Base-by-base conservation (phyloP, 2,113 vertebrate species). In the Psephotus haematonotus region DNA sequence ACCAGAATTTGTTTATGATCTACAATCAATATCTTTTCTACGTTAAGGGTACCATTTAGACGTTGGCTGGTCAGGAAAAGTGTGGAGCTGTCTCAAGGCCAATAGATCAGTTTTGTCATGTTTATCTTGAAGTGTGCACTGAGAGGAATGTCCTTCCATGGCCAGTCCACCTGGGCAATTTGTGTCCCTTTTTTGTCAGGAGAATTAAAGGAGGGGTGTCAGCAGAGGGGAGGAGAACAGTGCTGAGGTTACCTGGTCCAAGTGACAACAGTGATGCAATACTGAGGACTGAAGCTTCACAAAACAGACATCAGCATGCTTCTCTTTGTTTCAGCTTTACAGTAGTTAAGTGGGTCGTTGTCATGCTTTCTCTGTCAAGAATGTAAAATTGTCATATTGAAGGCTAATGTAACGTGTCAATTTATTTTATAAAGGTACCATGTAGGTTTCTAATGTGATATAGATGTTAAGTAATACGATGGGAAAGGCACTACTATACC, bases 351-450 rank as follows among this genome's bases (percentile, higher is more conserved):
- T 52, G 53, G 23, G 31, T 76, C 1, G 0, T 37, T 94, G 63
- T 92, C 75, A 91, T 81, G 39, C 53, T 47, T 96, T 92, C 79
- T 83, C 79, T 68, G 86, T 63, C 47, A 78, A 82, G 86, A 95
- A 79, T n/a, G 24, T 57, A 64, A 92, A 93, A 82, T 57, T 87
- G 29, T 91, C 29, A 8, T 53, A 75, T 20, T 65, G 63, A 92
- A 76, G 75, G 68, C 57, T 86, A 94, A 95, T 47, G 69, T 87
- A 91, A 93, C 2, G 1, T 86, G 68, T 81, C 72, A 86, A 76
- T 95, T 95, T 92, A 94, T 97, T 94, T 95, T 86, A 84, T 91
- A 79, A 92, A 82, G 90, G 52, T 87, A 81, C 23, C 4, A 0
- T 82, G 41, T 55, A 94, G 55, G 27, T 41, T 77, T 97, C 87